Evolutionary conservation across 1,140 invertebrate species (phyloP).

Genomic region (Gryllus bimaculatus): DNA sequence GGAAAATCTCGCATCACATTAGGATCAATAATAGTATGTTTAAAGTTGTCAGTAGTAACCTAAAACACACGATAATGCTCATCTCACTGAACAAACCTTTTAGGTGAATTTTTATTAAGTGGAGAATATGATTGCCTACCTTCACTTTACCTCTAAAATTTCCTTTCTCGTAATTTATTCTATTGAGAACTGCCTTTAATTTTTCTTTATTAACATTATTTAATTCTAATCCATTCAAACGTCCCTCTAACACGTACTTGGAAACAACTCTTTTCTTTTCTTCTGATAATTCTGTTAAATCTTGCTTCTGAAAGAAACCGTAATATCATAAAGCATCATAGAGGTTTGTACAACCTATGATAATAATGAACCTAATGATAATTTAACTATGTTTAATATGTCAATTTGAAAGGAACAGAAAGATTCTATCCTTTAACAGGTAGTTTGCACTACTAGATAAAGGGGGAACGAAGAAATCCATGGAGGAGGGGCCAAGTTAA

Average conservation of each 20-base stretch:
- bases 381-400: not conserved
- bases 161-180: conserved; percentile 24
- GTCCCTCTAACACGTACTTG: conserved; percentile 72
- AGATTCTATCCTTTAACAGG: too few relatives aligned
- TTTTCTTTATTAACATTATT: conserved; percentile 30
- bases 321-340: not conserved
- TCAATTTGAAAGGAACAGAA: too few relatives aligned
- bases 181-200: conserved; percentile 27
- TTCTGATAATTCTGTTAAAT: conserved; percentile 44
- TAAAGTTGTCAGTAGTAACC: conserved; percentile 50
- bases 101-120: not conserved
- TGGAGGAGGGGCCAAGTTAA: too few relatives aligned
- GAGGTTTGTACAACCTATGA: not conserved
- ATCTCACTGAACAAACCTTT: conserved; percentile 1
- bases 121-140: not conserved
- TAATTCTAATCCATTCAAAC: conserved; percentile 63
- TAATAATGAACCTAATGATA: not conserved
- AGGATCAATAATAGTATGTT: conserved; percentile 54
- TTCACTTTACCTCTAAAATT: conserved; percentile 21
- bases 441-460: too few relatives aligned
- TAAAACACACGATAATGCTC: conserved; percentile 23
- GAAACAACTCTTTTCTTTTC: conserved; percentile 60
- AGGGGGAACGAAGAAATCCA: too few relatives aligned
- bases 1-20: conserved; percentile 64
- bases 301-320: conserved; percentile 32